Conservation (phyloP, 2,888 invertebrate genomes). For the Amaurobius ferox region DNA sequence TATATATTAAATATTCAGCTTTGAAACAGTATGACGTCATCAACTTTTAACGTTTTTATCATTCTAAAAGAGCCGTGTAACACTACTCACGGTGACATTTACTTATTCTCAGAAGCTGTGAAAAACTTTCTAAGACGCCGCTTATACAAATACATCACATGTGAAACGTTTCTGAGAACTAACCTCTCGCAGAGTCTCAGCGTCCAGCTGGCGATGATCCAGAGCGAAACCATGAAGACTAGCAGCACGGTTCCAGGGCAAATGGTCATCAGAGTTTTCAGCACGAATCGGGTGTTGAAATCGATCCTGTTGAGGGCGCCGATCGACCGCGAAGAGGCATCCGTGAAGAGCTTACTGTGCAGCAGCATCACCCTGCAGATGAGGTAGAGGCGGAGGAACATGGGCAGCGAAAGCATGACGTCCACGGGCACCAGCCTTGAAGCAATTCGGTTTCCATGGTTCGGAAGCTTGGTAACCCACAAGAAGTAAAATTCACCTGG, state of each 20-base stretch:
- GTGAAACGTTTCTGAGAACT: too few species aligned
- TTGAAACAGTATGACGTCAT: too few species aligned
- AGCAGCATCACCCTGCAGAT: slow-evolving; percentile 99
- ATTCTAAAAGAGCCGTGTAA: too few species aligned
- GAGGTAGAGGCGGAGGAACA: slow-evolving; percentile 99
- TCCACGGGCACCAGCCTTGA: slow-evolving; percentile 89
- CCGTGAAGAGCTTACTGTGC: slow-evolving; percentile 99
- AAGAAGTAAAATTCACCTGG: slow-evolving; percentile 97
- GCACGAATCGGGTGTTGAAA: slow-evolving; percentile 94
- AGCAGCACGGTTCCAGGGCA: slow-evolving; percentile 98
- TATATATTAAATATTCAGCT: too few species aligned
- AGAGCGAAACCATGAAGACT: slow-evolving; percentile 99
- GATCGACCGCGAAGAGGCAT: slow-evolving; percentile 98
- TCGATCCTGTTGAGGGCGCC: slow-evolving; percentile 98
- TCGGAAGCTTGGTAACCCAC: slow-evolving; percentile 97
- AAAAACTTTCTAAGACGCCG: too few species aligned
- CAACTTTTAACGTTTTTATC: too few species aligned
- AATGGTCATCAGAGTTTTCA: slow-evolving; percentile 99
- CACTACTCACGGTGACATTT: too few species aligned
- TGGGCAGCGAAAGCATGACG: slow-evolving; percentile 97
- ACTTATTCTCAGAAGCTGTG: too few species aligned
- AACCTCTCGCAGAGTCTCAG: slow-evolving; percentile 99
- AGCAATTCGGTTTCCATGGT: slow-evolving; percentile 80
- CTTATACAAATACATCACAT: too few species aligned
- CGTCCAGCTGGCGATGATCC: slow-evolving; percentile 99